Evolutionary conservation across 2,113 vertebrate genomes (phyloP).

Genomic region (Tautogolabrus adspersus): DNA sequence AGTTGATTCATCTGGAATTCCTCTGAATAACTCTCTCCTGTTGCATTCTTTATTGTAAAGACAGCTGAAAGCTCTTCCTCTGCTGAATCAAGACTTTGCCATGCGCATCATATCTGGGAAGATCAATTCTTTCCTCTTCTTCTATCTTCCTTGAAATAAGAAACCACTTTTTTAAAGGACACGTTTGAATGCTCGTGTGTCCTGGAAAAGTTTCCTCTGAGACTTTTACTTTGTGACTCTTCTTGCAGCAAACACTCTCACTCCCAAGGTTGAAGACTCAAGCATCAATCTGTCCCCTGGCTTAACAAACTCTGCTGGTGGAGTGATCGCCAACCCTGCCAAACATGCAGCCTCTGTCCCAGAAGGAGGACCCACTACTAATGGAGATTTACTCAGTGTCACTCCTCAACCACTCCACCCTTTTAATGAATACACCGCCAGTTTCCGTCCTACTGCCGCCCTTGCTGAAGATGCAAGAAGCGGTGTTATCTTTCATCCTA

Average conservation of each 20-base stretch:
- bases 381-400: slow-evolving; percentile 15
- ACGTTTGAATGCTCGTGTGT: background rate
- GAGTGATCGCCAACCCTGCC: background rate
- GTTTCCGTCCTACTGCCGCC: slow-evolving; percentile 7
- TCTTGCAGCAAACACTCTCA: slow-evolving; percentile 52
- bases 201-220: background rate
- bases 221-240: slow-evolving; percentile 33
- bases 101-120: background rate
- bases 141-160: background rate
- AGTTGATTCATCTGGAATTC: background rate
- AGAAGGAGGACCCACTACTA: background rate
- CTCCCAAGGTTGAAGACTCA: background rate
- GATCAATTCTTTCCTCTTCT: background rate
- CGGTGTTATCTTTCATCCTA: slow-evolving; percentile 26
- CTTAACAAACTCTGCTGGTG: background rate
- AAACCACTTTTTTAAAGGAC: background rate
- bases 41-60: background rate
- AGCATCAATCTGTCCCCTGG: background rate
- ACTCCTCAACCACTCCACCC: background rate
- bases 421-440: slow-evolving; percentile 12
- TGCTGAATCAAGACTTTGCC: background rate
- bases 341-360: background rate
- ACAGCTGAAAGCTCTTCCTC: background rate
- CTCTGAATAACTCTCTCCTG: background rate
- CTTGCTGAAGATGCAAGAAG: slow-evolving; percentile 24